A percentile compares a stretch with the other conserved stretches of the same genome.
phyloP scores from a whole-genome alignment of 2,888 invertebrate genomes.

The Myathropa florea region DNA sequence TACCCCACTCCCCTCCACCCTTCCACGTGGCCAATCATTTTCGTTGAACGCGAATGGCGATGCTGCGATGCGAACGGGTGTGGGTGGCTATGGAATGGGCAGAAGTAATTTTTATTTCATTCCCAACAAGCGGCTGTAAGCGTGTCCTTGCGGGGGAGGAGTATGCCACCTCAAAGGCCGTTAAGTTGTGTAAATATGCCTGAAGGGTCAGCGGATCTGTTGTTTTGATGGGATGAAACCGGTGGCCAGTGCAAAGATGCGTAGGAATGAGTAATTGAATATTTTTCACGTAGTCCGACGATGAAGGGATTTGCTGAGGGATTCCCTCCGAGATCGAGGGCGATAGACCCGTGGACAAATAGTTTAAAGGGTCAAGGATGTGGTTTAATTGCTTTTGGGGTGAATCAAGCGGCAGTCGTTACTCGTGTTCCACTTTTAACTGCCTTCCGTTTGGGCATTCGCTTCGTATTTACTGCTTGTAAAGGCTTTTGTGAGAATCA shows the following conservation, averaged over 20 bases:
- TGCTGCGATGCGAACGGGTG: no score
- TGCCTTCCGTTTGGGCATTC: neutral
- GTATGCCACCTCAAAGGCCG: constrained; percentile 14
- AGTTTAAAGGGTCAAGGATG: constrained; percentile 7
- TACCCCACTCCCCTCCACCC: constrained; percentile 15
- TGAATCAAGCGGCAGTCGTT: neutral
- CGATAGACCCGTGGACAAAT: neutral
- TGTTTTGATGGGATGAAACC: constrained; percentile 36
- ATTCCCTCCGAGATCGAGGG: neutral
- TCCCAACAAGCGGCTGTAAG: constrained; percentile 26
- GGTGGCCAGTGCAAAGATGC: neutral
- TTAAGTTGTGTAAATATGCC: constrained; percentile 28
- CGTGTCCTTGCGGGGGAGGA: neutral
- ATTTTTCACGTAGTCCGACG: constrained; percentile 1
- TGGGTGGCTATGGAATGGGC: constrained; percentile 23
- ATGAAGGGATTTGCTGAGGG: neutral
- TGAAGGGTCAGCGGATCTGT: constrained; percentile 42
- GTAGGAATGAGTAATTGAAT: constrained; percentile 45
- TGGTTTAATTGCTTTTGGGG: constrained; percentile 11
- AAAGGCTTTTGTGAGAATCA: neutral
- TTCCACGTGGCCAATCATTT: constrained; percentile 43
- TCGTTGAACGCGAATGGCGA: constrained; percentile 55
- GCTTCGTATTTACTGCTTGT: neutral
- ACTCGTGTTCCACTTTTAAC: neutral
- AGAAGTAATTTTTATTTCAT: constrained; percentile 52